Evolutionary conservation across 2,113 vertebrate species (phyloP).

Genomic region (Rhodinocichla rosea): DNA sequence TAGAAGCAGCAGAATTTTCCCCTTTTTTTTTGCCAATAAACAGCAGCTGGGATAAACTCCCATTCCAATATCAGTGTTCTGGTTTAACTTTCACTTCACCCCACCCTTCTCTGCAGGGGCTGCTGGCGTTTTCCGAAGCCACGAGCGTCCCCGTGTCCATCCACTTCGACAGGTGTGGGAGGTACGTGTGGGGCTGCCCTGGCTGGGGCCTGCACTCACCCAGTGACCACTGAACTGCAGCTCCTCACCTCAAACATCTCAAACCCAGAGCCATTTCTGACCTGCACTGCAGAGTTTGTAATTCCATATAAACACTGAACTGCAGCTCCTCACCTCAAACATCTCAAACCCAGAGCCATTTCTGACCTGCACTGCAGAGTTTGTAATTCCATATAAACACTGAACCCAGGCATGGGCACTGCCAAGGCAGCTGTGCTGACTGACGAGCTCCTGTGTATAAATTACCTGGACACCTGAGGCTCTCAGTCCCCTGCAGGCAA

Average conservation of each 20-base stretch:
- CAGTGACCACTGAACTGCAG: background rate
- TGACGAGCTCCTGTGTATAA: background rate
- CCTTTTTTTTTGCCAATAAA: background rate
- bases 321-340: too few species aligned
- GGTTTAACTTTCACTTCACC: background rate
- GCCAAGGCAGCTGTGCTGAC: background rate
- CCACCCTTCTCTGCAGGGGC: conserved; percentile 73
- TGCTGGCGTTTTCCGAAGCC: conserved; percentile 85
- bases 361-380: background rate
- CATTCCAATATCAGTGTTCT: background rate
- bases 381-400: background rate
- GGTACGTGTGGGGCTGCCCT: conserved; percentile 67
- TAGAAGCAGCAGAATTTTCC: background rate
- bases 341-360: background rate
- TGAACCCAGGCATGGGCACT: background rate
- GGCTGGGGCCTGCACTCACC: background rate
- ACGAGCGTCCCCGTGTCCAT: conserved; percentile 74
- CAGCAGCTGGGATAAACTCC: background rate
- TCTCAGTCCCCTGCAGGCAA: background rate
- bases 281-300: background rate
- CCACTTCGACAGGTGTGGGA: conserved; percentile 82
- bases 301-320: background rate
- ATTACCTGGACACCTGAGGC: background rate
- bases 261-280: background rate
- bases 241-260: too few species aligned